Evolutionary conservation across 2,113 vertebrate genomes (phyloP), one percentile per base, ranked within the genome.

Genomic region (Trichomycterus rosablanca): DNA sequence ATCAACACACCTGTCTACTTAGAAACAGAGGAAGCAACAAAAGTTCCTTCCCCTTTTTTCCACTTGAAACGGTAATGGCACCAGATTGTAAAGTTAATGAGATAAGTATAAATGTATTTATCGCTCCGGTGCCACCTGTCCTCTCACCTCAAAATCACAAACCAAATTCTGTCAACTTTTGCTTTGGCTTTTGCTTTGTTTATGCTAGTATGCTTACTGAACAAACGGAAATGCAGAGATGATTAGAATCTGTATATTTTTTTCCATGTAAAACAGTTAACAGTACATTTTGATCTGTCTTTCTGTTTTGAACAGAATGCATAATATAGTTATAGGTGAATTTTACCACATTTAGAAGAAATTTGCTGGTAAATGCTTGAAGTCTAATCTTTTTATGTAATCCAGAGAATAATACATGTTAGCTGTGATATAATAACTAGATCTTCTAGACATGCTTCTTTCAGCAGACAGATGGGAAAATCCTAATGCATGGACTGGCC

Each of bases 1-100:
- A 92, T 90, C 87, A 90, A 86, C 88, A 80, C 77, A 54, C 53
- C 68, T 74, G 63, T 80, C 66, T 63, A 40, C 30, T 7, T 49
- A 22, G 69, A 55, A 68, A 63, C 66, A 66, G 57, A 56, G 48
- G 23, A 9, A 48, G 46, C 54, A 42, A 62, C 58, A 61, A 70
- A 64, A 57, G 43, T 58, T 4, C 62, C 46, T 64, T 56, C 52
- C 46, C 46, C 56, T 51, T 35, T 67, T 50, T 40, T n/a, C 19
- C 43, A 18, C 12, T 56, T 57, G 39, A 51, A 59, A 60, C 56
- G 37, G 65, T 57, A 71, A 61, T 65, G 50, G 58, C 24, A 55
- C 37, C 16, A 53, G 51, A 61, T 65, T 57, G 63, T 65, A 63
- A 70, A 56, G 26, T 50, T 75, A 74, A 74, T 67, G 75, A 79